These are phyloP conservation scores for Tychaedon coryphoeus DNA, from an alignment of 2,113 vertebrate species.

Conservation along the genomic window DNA sequence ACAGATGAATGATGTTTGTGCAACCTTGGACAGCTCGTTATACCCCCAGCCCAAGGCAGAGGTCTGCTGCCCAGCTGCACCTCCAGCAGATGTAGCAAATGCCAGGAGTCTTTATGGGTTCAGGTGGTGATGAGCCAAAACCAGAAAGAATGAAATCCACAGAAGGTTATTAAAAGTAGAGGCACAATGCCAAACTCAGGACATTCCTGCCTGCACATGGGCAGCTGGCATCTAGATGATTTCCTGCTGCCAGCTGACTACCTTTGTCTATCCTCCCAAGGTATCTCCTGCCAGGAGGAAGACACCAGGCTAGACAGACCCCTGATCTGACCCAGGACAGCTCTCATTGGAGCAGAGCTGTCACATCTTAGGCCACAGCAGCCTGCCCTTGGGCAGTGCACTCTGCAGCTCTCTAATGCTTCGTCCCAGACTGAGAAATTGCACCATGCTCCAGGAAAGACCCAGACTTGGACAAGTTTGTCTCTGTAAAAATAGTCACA, in stretches of 20 bases:
- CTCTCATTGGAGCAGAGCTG: not conserved
- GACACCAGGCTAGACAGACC: not conserved
- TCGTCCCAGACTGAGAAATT: not conserved
- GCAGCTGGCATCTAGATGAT: not conserved
- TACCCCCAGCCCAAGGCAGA: not conserved
- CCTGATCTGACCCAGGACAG: not conserved
- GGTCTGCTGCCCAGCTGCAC: not conserved
- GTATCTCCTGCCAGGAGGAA: not conserved
- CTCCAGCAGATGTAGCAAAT: not conserved
- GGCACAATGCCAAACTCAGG: not conserved
- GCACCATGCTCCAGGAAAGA: not conserved
- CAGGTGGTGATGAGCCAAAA: not conserved
- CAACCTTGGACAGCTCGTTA: not conserved
- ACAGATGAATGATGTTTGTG: accelerated
- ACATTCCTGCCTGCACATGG: not conserved
- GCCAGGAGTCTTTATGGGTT: not conserved
- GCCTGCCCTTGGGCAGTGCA: not conserved
- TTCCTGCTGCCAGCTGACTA: not conserved
- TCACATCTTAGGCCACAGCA: not conserved
- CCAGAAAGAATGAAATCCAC: not conserved
- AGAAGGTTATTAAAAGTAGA: not conserved
- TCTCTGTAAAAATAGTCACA: not conserved
- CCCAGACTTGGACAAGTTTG: not conserved
- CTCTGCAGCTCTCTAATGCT: not conserved
- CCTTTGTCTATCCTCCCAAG: not conserved